Percentiles rank a stretch among this genome's conserved stretches.
These are phyloP conservation scores for Spheniscus mendiculus DNA, from an alignment of 2,113 vertebrate species.

Conservation along the genomic window DNA sequence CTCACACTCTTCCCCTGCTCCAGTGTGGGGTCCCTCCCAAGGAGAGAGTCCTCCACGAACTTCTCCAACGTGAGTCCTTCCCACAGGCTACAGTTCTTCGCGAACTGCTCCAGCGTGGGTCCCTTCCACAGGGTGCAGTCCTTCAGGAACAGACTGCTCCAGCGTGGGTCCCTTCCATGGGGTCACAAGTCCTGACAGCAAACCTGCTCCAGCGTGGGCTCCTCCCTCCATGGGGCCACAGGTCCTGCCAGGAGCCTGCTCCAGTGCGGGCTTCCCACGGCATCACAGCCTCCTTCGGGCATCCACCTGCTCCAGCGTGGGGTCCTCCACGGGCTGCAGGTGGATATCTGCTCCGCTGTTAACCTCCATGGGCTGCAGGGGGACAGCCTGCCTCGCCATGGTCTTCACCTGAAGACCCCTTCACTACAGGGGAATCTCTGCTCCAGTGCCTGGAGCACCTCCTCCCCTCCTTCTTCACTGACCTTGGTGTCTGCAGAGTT, in stretches of 20 bases:
- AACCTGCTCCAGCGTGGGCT: neutral
- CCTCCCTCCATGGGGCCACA: neutral
- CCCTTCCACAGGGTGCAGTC: neutral
- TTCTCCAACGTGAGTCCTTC: neutral
- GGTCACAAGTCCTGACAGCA: neutral
- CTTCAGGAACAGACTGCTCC: neutral
- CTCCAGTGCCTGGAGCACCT: neutral
- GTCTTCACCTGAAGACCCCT: no score
- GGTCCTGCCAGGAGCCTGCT: neutral
- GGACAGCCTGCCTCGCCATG: neutral
- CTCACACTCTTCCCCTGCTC: neutral
- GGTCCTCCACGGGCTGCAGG: neutral
- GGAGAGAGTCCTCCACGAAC: neutral
- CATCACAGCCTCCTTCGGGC: neutral
- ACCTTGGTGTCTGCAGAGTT: neutral
- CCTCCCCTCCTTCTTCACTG: neutral
- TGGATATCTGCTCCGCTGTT: neutral
- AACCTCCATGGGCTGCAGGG: neutral
- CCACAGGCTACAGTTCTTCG: neutral
- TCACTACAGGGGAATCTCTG: neutral
- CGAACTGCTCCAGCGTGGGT: neutral
- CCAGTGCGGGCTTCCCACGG: fast-evolving
- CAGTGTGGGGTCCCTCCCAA: neutral
- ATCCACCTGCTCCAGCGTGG: neutral
- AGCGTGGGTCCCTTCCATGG: fast-evolving